Evolutionary conservation across 2,888 invertebrate genomes (phyloP).

Genomic region (Aquatica leii): DNA sequence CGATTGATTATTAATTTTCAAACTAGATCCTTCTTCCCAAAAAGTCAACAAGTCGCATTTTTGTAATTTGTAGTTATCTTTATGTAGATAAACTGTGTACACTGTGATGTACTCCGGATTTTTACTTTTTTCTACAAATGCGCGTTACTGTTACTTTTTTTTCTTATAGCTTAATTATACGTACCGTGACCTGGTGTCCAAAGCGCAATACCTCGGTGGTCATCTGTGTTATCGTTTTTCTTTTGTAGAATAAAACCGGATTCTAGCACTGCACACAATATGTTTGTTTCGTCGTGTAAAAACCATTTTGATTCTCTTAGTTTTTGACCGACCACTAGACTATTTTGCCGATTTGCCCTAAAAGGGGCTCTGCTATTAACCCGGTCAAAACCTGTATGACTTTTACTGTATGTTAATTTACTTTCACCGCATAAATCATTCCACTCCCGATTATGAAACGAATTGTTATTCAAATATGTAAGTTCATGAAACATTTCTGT

Average conservation of each 20-base stretch:
- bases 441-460: background rate
- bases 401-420: constrained; percentile 17
- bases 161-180: constrained; percentile 43
- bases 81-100: constrained; percentile 69
- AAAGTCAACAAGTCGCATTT: constrained; percentile 71
- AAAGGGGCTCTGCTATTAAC: constrained; percentile 7
- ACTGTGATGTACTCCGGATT: constrained; percentile 76
- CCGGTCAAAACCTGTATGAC: constrained; percentile 16
- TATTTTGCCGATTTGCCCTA: constrained; percentile 62
- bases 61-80: constrained; percentile 65
- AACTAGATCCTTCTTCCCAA: constrained; percentile 73
- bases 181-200: constrained; percentile 77
- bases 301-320: constrained; percentile 80
- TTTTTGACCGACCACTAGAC: constrained; percentile 75
- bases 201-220: constrained; percentile 69
- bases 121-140: constrained; percentile 73
- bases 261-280: constrained; percentile 76
- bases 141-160: constrained; percentile 24
- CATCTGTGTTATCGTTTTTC: constrained; percentile 58
- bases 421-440: background rate
- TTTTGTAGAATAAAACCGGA: constrained; percentile 76
- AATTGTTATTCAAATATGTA: constrained; percentile 6
- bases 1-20: constrained; percentile 77
- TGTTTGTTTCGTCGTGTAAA: constrained; percentile 73
- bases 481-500: constrained; percentile 30